Percentiles rank a stretch among this genome's conserved stretches.
These are phyloP conservation scores for Cosmia trapezina DNA, from an alignment of 2,888 invertebrate species.

Conservation along the genomic window DNA sequence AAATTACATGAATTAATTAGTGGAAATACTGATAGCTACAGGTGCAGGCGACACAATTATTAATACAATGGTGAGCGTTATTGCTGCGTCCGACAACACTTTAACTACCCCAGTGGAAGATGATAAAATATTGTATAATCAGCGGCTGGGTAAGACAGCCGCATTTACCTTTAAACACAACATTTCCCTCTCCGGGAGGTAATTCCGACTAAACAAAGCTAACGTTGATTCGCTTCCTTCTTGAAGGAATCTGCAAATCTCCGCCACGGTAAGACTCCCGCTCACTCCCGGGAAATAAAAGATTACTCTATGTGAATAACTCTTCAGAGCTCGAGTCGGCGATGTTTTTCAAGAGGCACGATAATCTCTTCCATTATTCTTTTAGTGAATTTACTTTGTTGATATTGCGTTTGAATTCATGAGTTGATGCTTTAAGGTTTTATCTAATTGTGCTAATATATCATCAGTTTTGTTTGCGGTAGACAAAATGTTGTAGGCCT, in stretches of 20 bases:
- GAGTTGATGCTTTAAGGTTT: conserved; percentile 35
- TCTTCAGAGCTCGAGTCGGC: conserved; percentile 73
- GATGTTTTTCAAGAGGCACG: conserved; percentile 81
- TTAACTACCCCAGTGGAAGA: conserved; percentile 61
- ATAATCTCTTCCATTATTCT: conserved; percentile 83
- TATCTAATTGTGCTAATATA: conserved; percentile 42
- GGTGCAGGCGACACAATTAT: conserved; percentile 58
- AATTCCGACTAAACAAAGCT: conserved; percentile 70
- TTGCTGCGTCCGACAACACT: conserved; percentile 66
- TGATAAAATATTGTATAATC: conserved; percentile 72
- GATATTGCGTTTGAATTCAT: conserved; percentile 66
- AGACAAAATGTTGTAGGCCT: not conserved
- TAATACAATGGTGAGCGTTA: conserved; percentile 52
- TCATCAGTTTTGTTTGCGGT: conserved; percentile 7
- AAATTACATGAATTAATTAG: conserved; percentile 62
- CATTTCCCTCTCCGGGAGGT: conserved; percentile 57
- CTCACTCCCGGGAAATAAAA: conserved; percentile 83
- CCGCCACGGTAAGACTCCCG: conserved; percentile 66
- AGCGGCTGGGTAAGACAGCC: conserved; percentile 65
- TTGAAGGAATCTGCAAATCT: conserved; percentile 78
- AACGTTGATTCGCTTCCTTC: conserved; percentile 73
- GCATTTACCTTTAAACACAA: conserved; percentile 75
- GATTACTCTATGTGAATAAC: conserved; percentile 82
- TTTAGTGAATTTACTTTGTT: conserved; percentile 76
- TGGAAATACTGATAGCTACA: conserved; percentile 57